Evolutionary conservation across 2,888 invertebrate genomes (phyloP).

Genomic region (Pilophorus perplexus): DNA sequence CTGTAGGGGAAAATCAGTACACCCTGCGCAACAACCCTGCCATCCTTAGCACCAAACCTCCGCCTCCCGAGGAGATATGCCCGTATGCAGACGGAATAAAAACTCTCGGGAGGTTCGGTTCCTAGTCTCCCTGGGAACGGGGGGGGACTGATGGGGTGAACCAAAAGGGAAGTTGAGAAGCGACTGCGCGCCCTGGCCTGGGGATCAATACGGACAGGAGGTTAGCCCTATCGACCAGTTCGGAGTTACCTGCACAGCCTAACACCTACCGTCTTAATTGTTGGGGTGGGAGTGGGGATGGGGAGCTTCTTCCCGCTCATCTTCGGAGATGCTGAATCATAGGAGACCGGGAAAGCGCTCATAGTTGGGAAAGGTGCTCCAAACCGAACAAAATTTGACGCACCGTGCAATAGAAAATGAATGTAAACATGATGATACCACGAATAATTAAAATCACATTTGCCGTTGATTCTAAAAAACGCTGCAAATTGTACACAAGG

Average conservation of each 20-base stretch:
- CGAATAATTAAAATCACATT: too few relatives aligned
- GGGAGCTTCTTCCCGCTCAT: neutral
- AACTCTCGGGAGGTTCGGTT: neutral
- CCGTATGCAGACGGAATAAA: neutral
- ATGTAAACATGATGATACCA: too few relatives aligned
- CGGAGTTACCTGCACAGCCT: conserved; percentile 30
- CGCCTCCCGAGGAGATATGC: conserved; percentile 6
- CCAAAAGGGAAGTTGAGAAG: too few relatives aligned
- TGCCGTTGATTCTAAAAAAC: too few relatives aligned
- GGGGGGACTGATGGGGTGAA: neutral
- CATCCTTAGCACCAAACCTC: neutral
- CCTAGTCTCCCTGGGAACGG: neutral
- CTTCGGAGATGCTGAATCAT: too few relatives aligned
- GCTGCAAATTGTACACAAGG: too few relatives aligned
- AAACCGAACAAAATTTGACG: too few relatives aligned
- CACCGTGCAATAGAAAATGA: too few relatives aligned
- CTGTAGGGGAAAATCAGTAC: conserved; percentile 4
- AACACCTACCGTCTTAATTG: conserved; percentile 36
- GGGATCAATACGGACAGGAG: conserved; percentile 32
- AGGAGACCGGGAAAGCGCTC: too few relatives aligned
- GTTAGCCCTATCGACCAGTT: conserved; percentile 28
- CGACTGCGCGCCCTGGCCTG: conserved; percentile 22
- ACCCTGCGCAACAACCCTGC: neutral
- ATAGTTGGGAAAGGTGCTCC: too few relatives aligned
- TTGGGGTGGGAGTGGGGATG: too few relatives aligned